Evolutionary conservation across 2,113 vertebrate species (phyloP).

Genomic region (Axis porcinus): DNA sequence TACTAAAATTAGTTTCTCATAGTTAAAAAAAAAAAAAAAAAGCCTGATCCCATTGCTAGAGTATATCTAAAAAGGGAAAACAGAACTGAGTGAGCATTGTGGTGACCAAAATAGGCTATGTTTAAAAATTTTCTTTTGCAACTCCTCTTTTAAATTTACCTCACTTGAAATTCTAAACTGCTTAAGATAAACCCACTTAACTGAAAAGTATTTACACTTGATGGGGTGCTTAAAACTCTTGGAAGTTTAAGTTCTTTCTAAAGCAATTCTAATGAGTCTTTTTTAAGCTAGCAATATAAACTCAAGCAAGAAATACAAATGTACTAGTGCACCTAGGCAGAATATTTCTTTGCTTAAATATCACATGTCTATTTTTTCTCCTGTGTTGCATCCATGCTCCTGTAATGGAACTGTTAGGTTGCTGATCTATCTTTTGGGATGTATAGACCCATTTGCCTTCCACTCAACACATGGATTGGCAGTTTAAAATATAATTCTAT

Average conservation of each 20-base stretch:
- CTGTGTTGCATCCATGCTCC: neutral
- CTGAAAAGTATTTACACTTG: neutral
- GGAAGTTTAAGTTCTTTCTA: neutral
- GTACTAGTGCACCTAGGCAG: neutral
- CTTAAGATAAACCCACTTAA: neutral
- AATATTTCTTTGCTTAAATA: neutral
- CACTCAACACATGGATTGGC: neutral
- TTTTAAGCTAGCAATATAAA: neutral
- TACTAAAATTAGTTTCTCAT: neutral
- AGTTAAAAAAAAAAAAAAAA: neutral
- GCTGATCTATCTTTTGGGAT: neutral
- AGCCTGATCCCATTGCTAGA: neutral
- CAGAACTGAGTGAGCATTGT: neutral
- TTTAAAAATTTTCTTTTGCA: neutral
- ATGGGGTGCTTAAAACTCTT: neutral
- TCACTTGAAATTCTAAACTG: neutral
- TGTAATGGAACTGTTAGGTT: neutral
- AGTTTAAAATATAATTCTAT: slow-evolving; percentile 36
- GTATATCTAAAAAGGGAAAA: neutral
- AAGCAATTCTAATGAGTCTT: slow-evolving; percentile 11
- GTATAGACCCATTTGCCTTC: neutral
- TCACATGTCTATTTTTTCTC: neutral
- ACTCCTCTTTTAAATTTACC: neutral
- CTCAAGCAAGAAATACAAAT: neutral
- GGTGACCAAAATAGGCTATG: neutral